phyloP scores from a whole-genome alignment of 2,888 invertebrate genomes.

The Drosophila pseudotalamancana region DNA sequence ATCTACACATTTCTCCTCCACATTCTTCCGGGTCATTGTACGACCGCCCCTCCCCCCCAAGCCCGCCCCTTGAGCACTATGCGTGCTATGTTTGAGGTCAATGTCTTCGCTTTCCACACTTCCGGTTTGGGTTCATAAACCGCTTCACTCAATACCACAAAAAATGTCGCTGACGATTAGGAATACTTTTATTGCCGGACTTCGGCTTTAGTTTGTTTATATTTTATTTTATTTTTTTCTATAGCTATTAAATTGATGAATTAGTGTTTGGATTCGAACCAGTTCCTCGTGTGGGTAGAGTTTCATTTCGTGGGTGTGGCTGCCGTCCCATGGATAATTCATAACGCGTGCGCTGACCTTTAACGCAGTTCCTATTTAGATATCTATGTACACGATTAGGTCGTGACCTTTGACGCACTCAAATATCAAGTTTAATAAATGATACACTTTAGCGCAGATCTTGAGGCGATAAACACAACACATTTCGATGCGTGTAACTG shows the following conservation, averaged over 20 bases:
- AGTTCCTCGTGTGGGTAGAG: background rate
- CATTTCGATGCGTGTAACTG: background rate
- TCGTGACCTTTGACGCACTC: conserved; percentile 12
- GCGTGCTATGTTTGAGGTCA: conserved; percentile 57
- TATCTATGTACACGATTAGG: background rate
- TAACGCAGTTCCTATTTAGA: background rate
- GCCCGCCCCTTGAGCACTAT: conserved; percentile 4
- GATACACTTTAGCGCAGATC: background rate
- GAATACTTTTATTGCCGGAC: conserved; percentile 1
- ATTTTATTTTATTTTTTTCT: background rate
- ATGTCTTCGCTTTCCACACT: conserved; percentile 47
- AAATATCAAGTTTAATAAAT: conserved; percentile 1
- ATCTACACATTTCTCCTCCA: background rate
- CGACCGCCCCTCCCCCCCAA: conserved; percentile 14
- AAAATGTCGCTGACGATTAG: conserved; percentile 48
- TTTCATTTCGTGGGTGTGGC: background rate
- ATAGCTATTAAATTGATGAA: conserved; percentile 67
- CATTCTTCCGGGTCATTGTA: conserved; percentile 46
- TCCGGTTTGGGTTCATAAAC: conserved; percentile 23
- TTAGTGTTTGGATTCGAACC: conserved; percentile 43
- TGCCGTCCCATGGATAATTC: conserved; percentile 2
- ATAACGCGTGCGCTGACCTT: conserved; percentile 15
- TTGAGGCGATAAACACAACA: background rate
- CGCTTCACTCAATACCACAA: conserved; percentile 7
- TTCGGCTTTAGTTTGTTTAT: background rate